phyloP scores from a whole-genome alignment of 2,888 invertebrate genomes.

The Trypoxylon attenuatum region DNA sequence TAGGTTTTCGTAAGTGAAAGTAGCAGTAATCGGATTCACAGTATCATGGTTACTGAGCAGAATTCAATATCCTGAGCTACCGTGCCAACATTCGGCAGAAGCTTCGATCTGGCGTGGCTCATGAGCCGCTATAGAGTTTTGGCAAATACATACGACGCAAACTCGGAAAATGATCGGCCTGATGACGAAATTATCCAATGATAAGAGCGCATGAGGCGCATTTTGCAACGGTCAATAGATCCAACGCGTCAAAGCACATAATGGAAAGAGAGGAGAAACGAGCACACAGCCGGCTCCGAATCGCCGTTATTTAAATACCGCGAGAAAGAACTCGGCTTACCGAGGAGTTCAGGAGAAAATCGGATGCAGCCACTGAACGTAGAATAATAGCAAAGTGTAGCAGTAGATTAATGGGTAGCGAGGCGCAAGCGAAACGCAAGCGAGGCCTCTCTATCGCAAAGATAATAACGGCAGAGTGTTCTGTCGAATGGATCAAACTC shows the following conservation, averaged over 20 bases:
- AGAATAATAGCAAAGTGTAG: too few species aligned
- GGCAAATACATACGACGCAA: slow-evolving; percentile 38
- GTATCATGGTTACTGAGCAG: too few species aligned
- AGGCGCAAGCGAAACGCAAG: too few species aligned
- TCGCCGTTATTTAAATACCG: neutral
- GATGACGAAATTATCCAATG: slow-evolving; percentile 12
- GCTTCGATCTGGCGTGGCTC: slow-evolving; percentile 27
- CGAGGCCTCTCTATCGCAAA: too few species aligned
- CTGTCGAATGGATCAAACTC: neutral
- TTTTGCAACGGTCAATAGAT: slow-evolving; percentile 1
- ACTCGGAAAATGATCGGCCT: slow-evolving; percentile 12
- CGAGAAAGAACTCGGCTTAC: neutral
- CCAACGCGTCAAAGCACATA: slow-evolving; percentile 1
- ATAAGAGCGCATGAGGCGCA: slow-evolving; percentile 17
- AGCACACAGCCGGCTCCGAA: neutral
- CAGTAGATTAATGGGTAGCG: too few species aligned
- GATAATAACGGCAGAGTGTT: too few species aligned
- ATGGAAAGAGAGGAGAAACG: neutral
- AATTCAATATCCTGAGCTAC: slow-evolving; percentile 26
- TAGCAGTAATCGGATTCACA: too few species aligned
- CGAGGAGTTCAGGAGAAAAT: neutral
- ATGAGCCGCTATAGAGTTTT: slow-evolving; percentile 37
- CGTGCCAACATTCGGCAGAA: slow-evolving; percentile 4
- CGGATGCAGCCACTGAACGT: too few species aligned
- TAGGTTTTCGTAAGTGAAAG: too few species aligned